Evolutionary conservation across 2,113 vertebrate genomes (phyloP), one percentile per base, ranked within the genome.

Genomic region (Salvelinus namaycush): DNA sequence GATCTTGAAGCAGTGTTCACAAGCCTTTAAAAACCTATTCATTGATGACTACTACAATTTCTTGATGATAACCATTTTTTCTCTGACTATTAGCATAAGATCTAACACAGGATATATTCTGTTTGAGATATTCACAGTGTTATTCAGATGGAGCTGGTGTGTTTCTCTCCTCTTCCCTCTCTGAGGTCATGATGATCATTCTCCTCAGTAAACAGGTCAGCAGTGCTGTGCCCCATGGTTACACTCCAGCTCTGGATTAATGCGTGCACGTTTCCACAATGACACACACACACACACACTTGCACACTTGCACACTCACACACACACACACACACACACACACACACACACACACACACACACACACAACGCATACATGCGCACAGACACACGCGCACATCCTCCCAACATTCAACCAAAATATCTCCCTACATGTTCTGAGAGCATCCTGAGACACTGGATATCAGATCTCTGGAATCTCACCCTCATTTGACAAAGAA

Each of bases 131-230:
- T 84, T 76, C 7, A 70, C 4, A 70, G 27, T 44, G 57, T 27
- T 74, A 26, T 71, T 82, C 81, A 65, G 70, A 59, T 16, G 7
- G 54, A 39, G 39, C 8, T 39, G 66, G 62, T 79, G 39, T 39
- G 31, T 76, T 14, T 64, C 6, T 60, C 39, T 39, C 39, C 7
- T 39, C 2, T 49, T 39, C 64, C 51, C n/a, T 73, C 68, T 86
- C 80, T 3, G 80, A 83, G 87, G 86, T 88, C 68, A 6, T 29
- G 86, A 86, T 89, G 79, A 85, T 81, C 14, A 5, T 81, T 79
- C 82, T 79, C 77, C 70, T 84, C 81, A 74, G 85, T 86, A 87
- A 91, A 84, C 87, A 87, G 91, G 90, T 91, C 91, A 92, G 39
- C 39, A 39, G 83, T 74, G 68, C 80, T 44, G 39, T 85, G 87